Base-by-base conservation (phyloP, 2,888 invertebrate genomes). In the Acrobasis repandana region DNA sequence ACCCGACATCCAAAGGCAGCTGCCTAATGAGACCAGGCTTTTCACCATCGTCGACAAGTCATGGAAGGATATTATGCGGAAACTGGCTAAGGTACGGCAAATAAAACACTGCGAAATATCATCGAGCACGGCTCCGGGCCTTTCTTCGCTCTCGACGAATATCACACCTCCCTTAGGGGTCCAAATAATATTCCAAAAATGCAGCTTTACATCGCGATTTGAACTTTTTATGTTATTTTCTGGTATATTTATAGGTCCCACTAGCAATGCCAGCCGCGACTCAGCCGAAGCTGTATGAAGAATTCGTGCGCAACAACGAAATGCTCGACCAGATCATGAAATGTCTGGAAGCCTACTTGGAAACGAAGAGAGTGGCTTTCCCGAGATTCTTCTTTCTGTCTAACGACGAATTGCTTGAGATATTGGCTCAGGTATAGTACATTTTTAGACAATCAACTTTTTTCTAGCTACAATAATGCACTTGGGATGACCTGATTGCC, bases 1-100 rank as follows among this genome's bases (percentile, higher is more conserved):
- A 0, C 97, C 98, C 0, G 98, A 98, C 78, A 98, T 98, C 72
- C 97, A 98, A 82, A 94, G 97, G 14, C 98, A 98, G 80, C 90
- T 98, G 78, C 98, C 98, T 0, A 95, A 95, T 70, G 98, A 98
- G 83, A 96, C 98, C 0, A 95, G 96, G 76, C 94, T 98, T 76
- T 98, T 98, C 81, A 93, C 94, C 4, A 93, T 95, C 59, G 98
- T 98, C 0, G 98, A 98, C 80, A 98, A 97, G 79, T 96, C 96
- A 0, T 98, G 97, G 94, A 97, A 97, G 79, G 97, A 97, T 67
- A 95, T 97, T 36, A 97, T 98, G 95, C 93, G 97, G 59, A 94
- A 94, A 78, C 94, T 96, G 1, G 95, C 95, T 36, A 97, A 97
- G 90, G 95, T 95, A 79, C 56, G 14, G 38, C 10, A 16, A 51